Evolutionary conservation across 2,113 vertebrate species (phyloP), one percentile per base, ranked within the genome.

Genomic region (Rhipidura dahli): DNA sequence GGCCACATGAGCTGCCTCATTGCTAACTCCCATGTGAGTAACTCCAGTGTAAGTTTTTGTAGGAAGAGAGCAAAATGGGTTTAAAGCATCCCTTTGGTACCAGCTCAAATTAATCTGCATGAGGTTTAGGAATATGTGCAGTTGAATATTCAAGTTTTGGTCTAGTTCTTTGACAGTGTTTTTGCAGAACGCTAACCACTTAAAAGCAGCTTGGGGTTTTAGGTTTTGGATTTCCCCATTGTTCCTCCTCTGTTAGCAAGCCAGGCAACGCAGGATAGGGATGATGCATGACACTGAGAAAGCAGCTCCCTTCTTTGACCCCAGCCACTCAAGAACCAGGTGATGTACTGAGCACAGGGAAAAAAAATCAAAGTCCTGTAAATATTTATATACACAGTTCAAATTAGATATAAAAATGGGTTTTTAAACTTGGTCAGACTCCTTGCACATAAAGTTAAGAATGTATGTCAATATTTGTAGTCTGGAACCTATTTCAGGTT

Each of bases 131-230:
- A 87, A 71, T 47, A 50, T 0, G 9, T 77, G 14, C 18, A 15
- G 47, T 53, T 91, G 56, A 77, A 70, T 77, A 82, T 56, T 89
- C 24, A 65, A 27, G 53, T 84, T 94, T 82, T 70, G 51, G 61
- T 75, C 40, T 45, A 37, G 85, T 27, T 93, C 63, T 82, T 59
- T 57, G 35, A 82, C 30, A 3, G 14, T 60, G 35, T 51, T 75
- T 87, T 87, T 94, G 70, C 44, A 82, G 69, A 91, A 71, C 0
- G 0, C 39, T 71, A 75, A 50, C 87, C 57, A 49, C 90, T 95
- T 93, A 44, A 93, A 96, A 97, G 70, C 61, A 79, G 78, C 37
- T 79, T 88, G 75, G 39, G 40, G 71, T 77, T 93, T 95, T 86
- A 61, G 59, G 51, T 65, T 87, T 90, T 90, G 76, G 42, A 77